Percentiles rank a stretch among this genome's conserved stretches.
Conservation (phyloP, 2,113 vertebrate genomes). For the Dolichotis patagonum region DNA sequence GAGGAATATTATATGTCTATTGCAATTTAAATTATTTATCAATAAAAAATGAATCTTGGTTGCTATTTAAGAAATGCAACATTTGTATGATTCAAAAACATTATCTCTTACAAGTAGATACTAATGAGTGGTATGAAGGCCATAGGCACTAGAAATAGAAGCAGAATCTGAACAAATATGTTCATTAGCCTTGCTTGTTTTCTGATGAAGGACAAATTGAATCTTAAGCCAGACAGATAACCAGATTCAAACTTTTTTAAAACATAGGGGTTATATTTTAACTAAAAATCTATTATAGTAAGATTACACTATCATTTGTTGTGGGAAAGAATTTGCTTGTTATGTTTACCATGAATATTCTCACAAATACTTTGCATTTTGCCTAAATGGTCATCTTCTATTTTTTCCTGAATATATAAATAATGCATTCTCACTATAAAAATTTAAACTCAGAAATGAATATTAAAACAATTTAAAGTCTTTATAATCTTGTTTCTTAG, state of each 20-base stretch:
- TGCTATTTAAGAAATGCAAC: constrained; percentile 40
- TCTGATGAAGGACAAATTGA: constrained; percentile 60
- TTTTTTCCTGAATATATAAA: constrained; percentile 16
- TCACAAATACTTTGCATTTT: neutral
- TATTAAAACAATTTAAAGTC: constrained; percentile 33
- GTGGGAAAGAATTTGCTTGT: constrained; percentile 37
- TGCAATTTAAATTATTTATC: constrained; percentile 61
- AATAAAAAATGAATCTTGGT: constrained; percentile 33
- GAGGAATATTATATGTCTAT: constrained; percentile 14
- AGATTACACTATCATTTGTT: neutral
- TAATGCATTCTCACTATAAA: neutral
- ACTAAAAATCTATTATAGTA: constrained; percentile 26
- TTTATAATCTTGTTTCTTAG: neutral
- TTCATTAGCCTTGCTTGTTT: constrained; percentile 70
- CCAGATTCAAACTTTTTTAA: constrained; percentile 49
- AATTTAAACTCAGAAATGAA: constrained; percentile 53
- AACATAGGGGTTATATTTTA: constrained; percentile 10
- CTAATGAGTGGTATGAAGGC: constrained; percentile 59
- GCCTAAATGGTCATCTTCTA: neutral
- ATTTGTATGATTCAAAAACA: constrained; percentile 58
- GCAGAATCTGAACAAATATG: constrained; percentile 44
- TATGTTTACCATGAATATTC: neutral
- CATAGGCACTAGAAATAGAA: constrained; percentile 50
- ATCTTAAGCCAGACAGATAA: constrained; percentile 56
- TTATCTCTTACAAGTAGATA: constrained; percentile 65